A percentile compares a stretch with the other conserved stretches of the same genome.
Evolutionary conservation across 2,888 invertebrate genomes (phyloP).

Genomic region (Caenorhabditis sp.): DNA sequence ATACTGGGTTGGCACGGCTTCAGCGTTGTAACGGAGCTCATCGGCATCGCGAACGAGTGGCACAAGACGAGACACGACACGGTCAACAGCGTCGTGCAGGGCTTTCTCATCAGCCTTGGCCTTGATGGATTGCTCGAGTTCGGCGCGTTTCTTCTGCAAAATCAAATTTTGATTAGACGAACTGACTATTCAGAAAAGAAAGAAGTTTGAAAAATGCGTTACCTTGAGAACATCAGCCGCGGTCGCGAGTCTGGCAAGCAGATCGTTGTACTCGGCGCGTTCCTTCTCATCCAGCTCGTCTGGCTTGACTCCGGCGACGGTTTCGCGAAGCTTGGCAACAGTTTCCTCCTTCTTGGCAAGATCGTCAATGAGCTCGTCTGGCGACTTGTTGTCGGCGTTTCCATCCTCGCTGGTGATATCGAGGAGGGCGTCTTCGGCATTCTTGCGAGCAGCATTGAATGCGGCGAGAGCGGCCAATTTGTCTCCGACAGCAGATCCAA

Average conservation of each 20-base stretch:
- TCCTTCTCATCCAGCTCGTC: slow-evolving; percentile 60
- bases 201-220: slow-evolving; percentile 6
- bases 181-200: background rate
- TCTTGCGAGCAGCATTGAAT: slow-evolving; percentile 61
- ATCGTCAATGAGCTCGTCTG: slow-evolving; percentile 2
- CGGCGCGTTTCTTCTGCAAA: slow-evolving; percentile 56
- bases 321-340: slow-evolving; percentile 40
- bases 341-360: slow-evolving; percentile 21
- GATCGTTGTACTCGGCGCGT: slow-evolving; percentile 42
- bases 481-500: background rate
- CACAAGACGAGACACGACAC: slow-evolving; percentile 52
- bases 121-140: slow-evolving; percentile 56
- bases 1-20: slow-evolving; percentile 62
- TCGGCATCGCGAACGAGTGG: slow-evolving; percentile 59
- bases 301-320: slow-evolving; percentile 36
- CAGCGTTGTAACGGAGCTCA: slow-evolving; percentile 57
- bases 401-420: slow-evolving; percentile 31
- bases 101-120: slow-evolving; percentile 54
- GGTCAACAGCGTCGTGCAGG: slow-evolving; percentile 53
- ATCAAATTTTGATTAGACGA: background rate
- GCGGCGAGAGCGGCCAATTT: slow-evolving; percentile 13
- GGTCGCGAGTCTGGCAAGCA: slow-evolving; percentile 25
- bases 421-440: slow-evolving; percentile 57
- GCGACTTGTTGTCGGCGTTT: slow-evolving; percentile 7
- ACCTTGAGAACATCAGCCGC: background rate